Percentiles rank a stretch among this genome's conserved stretches.
Conservation (phyloP, 2,113 vertebrate species). For the Calidris pygmaea region DNA sequence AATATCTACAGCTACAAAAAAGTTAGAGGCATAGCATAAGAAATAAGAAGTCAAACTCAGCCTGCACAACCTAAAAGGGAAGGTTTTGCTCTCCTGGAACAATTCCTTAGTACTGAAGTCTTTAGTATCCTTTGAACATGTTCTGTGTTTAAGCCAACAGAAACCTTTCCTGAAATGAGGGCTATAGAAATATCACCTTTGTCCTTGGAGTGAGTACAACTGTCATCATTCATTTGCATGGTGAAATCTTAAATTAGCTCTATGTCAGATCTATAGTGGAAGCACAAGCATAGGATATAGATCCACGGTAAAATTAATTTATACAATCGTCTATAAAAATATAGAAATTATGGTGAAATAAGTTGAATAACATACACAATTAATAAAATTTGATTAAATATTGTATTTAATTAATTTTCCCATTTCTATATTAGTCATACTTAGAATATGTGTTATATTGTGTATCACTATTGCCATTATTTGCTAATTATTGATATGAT, state of each 20-base stretch:
- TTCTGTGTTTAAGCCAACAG: neutral
- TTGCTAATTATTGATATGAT: neutral
- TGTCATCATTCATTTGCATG: neutral
- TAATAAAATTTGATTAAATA: neutral
- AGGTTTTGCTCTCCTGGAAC: neutral
- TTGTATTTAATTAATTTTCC: neutral
- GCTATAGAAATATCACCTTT: neutral
- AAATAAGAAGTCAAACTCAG: neutral
- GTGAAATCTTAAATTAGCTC: neutral
- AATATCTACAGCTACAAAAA: neutral
- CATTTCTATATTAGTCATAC: neutral
- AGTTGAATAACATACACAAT: neutral
- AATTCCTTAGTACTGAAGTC: neutral
- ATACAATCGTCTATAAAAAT: neutral
- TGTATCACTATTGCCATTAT: neutral
- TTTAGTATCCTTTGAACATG: neutral
- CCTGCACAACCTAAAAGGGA: neutral
- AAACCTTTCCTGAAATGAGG: neutral
- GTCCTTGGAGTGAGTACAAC: neutral
- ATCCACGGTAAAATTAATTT: neutral
- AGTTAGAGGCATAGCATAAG: neutral
- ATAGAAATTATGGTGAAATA: neutral
- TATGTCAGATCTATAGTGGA: neutral
- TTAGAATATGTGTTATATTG: neutral
- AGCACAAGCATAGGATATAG: neutral